Evolutionary conservation across 2,888 invertebrate species (phyloP).

Genomic region (Ophonus ardosiacus): DNA sequence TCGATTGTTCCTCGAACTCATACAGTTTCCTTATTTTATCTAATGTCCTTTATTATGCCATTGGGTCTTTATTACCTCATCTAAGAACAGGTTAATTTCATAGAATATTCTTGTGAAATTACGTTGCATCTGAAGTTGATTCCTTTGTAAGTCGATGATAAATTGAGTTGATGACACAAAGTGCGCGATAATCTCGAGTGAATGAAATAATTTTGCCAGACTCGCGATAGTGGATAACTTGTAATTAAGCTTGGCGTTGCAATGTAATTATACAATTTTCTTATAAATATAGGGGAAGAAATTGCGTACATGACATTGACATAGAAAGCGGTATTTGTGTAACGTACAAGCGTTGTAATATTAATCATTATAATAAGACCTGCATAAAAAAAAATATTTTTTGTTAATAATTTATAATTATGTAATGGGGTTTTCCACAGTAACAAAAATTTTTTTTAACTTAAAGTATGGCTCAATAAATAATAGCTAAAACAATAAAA

Average conservation of each 20-base stretch:
- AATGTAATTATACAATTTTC: conserved; percentile 35
- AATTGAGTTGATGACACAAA: conserved; percentile 34
- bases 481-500: no score
- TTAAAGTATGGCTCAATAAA: no score
- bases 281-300: conserved; percentile 29
- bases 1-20: neutral
- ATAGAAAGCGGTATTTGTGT: neutral
- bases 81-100: conserved; percentile 19
- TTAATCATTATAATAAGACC: neutral
- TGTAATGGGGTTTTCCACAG: no score
- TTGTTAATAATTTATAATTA: no score
- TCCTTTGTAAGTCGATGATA: conserved; percentile 30
- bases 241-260: conserved; percentile 1
- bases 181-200: conserved; percentile 26
- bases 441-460: no score
- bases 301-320: conserved; percentile 14
- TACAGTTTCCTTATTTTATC: neutral
- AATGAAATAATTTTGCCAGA: conserved; percentile 28
- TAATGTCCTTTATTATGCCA: conserved; percentile 20
- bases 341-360: neutral
- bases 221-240: conserved; percentile 10
- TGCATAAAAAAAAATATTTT: neutral
- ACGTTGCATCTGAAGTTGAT: conserved; percentile 9
- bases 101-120: conserved; percentile 18
- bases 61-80: neutral